Base-by-base conservation (phyloP, 2,113 vertebrate genomes). In the Megaceryle torquata region DNA sequence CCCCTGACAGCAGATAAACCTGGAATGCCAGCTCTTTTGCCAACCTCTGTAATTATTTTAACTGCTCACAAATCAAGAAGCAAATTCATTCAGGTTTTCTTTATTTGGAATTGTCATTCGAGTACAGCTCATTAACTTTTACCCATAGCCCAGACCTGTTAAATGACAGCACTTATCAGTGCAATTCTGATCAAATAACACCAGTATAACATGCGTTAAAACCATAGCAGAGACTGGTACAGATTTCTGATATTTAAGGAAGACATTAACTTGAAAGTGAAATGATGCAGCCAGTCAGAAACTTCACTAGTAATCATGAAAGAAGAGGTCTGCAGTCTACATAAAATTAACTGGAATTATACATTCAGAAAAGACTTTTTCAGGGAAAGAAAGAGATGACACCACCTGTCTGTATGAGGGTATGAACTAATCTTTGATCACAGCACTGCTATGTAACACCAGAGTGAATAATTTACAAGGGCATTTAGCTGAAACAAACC, bases 391-490 rank as follows among this genome's bases (percentile, higher is more conserved):
- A 86, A 86, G 9, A 84, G 88, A 96, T 74, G 72, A 91, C 77
- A 44, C 43, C 20, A 33, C 91, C 67, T 86, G 91, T 76, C 77
- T 70, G 46, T 37, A 80, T 16, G 8, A 93, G 31, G 33, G 89
- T 68, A 93, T 53, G 92, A 93, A 91, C 48, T 83, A 79, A 82
- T 82, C 82, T 96, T 97, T 93, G 41, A 39, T 91, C 91, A 90
- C 48, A 96, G 91, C 77, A 79, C 61, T 57, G 46, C 81, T 88
- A 74, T 9, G 35, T 71, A 96, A 96, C 70, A 80, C 85, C 9
- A 1, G 59, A 77, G 29, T 96, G 88, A 97, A 93, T 97, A 96
- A 97, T 95, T 97, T 54, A 98, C 9, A 1, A 92, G 71, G 96
- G 74, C 76, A 96, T 94, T 91, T 83, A 94, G 82, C 95, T 69